Evolutionary conservation across 2,888 invertebrate species (phyloP).

Genomic region (Polymixis lichenea): DNA sequence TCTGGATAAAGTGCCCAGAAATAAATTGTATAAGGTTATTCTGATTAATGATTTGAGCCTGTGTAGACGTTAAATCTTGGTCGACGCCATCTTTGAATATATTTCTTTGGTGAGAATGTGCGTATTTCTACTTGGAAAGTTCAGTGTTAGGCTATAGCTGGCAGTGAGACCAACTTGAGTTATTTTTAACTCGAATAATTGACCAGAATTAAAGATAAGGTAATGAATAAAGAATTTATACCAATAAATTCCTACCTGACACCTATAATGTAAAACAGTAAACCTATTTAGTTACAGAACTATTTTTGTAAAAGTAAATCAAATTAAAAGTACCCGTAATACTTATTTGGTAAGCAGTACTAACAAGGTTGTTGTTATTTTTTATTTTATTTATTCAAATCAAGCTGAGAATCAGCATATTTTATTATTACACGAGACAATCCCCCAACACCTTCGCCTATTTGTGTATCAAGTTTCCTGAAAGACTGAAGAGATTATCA

Average conservation of each 20-base stretch:
- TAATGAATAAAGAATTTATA: neutral
- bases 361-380: no score
- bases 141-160: neutral
- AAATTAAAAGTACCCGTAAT: neutral
- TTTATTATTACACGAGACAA: neutral
- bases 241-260: no score
- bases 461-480: neutral
- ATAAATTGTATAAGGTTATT: constrained; percentile 54
- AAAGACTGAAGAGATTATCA: neutral
- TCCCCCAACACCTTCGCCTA: neutral
- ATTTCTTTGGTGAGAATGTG: neutral
- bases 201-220: neutral
- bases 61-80: constrained; percentile 13
- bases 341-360: no score
- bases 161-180: neutral
- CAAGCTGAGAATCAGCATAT: no score
- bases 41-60: constrained; percentile 51
- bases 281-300: neutral
- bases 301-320: neutral
- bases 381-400: neutral
- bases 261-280: no score
- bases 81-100: constrained; percentile 10
- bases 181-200: neutral
- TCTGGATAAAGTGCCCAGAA: constrained; percentile 48
- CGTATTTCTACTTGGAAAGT: neutral